phyloP scores from a whole-genome alignment of 2,888 invertebrate genomes.

The Prionchulus punctatus region DNA sequence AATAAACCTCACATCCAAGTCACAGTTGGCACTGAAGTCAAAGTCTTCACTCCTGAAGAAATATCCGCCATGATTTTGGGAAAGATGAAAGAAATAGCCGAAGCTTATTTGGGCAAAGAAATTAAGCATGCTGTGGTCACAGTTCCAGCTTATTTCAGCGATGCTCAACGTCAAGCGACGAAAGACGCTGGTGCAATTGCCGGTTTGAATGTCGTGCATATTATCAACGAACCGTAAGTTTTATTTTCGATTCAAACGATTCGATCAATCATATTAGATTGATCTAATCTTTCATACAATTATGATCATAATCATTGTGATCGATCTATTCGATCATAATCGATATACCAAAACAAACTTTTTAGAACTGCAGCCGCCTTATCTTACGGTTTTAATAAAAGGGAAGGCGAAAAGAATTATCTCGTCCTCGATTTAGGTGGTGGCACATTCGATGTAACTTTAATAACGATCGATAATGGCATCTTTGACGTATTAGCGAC shows the following conservation, averaged over 20 bases:
- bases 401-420: slow-evolving; percentile 69
- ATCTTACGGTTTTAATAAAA: slow-evolving; percentile 31
- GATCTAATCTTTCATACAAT: too few relatives aligned
- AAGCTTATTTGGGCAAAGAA: slow-evolving; percentile 88
- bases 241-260: too few relatives aligned
- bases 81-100: slow-evolving; percentile 96
- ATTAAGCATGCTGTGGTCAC: slow-evolving; percentile 72
- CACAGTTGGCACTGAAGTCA: slow-evolving; percentile 53
- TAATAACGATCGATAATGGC: slow-evolving; percentile 93
- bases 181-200: slow-evolving; percentile 88
- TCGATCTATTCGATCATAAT: too few relatives aligned
- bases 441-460: slow-evolving; percentile 96
- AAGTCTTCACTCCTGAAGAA: slow-evolving; percentile 91
- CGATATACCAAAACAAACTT: too few relatives aligned
- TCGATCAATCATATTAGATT: too few relatives aligned
- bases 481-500: slow-evolving; percentile 60
- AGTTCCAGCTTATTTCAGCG: slow-evolving; percentile 96
- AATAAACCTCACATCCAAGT: slow-evolving; percentile 85
- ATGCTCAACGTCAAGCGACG: slow-evolving; percentile 95
- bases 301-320: too few relatives aligned
- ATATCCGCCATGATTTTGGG: slow-evolving; percentile 94
- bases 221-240: slow-evolving; percentile 68
- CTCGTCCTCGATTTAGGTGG: slow-evolving; percentile 97
- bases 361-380: slow-evolving; percentile 31
- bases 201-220: slow-evolving; percentile 73